phyloP scores from a whole-genome alignment of 2,797 vertebrate species.

The Denticeps clupeoides region DNA sequence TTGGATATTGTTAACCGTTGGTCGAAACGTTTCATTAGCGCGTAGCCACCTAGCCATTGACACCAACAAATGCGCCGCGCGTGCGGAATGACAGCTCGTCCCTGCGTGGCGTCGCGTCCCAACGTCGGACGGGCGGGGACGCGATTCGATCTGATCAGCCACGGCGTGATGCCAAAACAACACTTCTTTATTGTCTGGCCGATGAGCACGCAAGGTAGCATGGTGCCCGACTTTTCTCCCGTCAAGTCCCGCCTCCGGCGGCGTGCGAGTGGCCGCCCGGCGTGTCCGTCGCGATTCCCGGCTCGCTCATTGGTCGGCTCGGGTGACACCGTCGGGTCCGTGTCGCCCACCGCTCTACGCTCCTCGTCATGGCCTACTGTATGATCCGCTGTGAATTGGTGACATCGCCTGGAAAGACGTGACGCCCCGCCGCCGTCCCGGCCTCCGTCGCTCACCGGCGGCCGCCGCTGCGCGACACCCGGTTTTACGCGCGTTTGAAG shows the following conservation, averaged over 20 bases:
- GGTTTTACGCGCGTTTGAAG: neutral
- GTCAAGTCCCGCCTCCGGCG: slow-evolving; percentile 38
- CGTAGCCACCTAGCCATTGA: slow-evolving; percentile 42
- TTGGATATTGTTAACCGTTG: slow-evolving; percentile 26
- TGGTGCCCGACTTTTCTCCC: slow-evolving; percentile 48
- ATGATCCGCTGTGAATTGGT: slow-evolving; percentile 13
- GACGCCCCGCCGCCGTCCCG: neutral
- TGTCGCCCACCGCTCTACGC: slow-evolving; percentile 41
- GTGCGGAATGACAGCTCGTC: slow-evolving; percentile 38
- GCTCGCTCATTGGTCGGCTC: slow-evolving; percentile 51
- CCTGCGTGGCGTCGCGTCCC: neutral
- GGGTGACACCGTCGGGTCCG: slow-evolving; percentile 54
- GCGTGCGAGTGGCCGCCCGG: slow-evolving; percentile 37
- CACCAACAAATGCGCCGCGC: slow-evolving; percentile 45
- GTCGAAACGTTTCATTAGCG: slow-evolving; percentile 29
- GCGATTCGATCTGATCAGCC: slow-evolving; percentile 12
- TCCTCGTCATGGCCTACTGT: slow-evolving; percentile 55
- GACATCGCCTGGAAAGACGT: slow-evolving; percentile 5
- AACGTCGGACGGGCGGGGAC: neutral
- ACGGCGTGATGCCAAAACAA: slow-evolving; percentile 3
- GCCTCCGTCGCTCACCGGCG: too few species aligned
- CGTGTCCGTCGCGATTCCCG: slow-evolving; percentile 33
- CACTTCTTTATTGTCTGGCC: slow-evolving; percentile 57
- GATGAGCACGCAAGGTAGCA: slow-evolving; percentile 56
- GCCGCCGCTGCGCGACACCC: too few species aligned